Conservation (phyloP, 2,797 vertebrate genomes). For the Hipposideros larvatus region DNA sequence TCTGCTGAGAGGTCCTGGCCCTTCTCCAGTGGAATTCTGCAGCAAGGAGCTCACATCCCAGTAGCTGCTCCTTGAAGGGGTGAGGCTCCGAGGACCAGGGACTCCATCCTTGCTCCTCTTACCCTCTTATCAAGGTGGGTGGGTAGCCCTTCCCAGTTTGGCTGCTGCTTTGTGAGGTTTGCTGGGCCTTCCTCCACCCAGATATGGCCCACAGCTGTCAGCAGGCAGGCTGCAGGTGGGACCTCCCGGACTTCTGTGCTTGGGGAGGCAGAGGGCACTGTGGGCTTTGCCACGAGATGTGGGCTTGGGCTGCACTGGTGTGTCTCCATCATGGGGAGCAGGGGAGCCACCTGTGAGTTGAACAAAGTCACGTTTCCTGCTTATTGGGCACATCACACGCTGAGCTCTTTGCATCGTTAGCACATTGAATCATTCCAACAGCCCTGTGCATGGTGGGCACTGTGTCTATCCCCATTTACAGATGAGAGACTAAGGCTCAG, state of each 20-base stretch:
- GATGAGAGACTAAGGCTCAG: background rate
- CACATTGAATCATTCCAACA: fast-evolving
- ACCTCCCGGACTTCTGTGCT: background rate
- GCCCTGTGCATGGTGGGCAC: background rate
- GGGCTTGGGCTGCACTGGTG: background rate
- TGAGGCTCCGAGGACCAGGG: background rate
- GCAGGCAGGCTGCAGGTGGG: background rate
- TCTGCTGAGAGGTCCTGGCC: background rate
- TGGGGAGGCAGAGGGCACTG: background rate
- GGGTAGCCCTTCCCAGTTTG: background rate
- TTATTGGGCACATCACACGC: fast-evolving
- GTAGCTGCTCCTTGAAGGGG: background rate
- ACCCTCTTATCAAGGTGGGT: background rate
- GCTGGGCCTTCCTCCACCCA: background rate
- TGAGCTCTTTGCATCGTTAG: background rate
- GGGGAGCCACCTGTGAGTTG: background rate
- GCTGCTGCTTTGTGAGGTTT: background rate
- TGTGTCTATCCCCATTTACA: background rate
- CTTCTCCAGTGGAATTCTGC: background rate
- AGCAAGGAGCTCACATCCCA: background rate
- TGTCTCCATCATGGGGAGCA: background rate
- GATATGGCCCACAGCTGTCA: background rate
- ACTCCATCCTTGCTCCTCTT: background rate
- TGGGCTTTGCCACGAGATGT: background rate
- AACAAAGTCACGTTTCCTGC: background rate